phyloP scores from a whole-genome alignment of 1,140 invertebrate species.

The Cydia strobilella region DNA sequence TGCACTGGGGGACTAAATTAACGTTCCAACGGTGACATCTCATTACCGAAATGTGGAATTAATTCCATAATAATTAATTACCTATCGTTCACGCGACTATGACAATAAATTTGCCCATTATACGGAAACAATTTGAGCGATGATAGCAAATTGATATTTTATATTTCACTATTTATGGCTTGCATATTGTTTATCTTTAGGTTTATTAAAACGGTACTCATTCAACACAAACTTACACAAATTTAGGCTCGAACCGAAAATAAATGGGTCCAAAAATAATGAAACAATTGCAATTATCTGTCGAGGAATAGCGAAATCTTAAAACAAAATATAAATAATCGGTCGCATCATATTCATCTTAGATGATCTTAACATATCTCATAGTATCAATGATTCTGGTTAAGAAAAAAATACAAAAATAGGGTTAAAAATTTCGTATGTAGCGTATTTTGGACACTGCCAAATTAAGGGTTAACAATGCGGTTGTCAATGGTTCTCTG shows the following conservation, averaged over 20 bases:
- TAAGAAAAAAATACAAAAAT: too few relatives aligned
- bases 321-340: too few relatives aligned
- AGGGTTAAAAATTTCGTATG: too few relatives aligned
- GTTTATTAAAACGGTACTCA: background rate
- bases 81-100: background rate
- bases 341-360: background rate
- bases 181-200: too few relatives aligned
- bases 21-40: background rate
- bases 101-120: background rate
- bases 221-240: background rate
- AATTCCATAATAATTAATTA: conserved; percentile 7
- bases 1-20: background rate
- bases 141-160: background rate
- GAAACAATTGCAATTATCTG: too few relatives aligned
- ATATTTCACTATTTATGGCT: background rate
- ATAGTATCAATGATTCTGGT: too few relatives aligned
- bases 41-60: background rate
- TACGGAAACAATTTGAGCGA: background rate
- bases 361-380: background rate
- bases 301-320: too few relatives aligned
- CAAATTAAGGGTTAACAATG: too few relatives aligned
- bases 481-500: too few relatives aligned
- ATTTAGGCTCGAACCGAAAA: background rate
- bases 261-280: too few relatives aligned
- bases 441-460: too few relatives aligned